These are phyloP conservation scores for Anastrepha ludens DNA, from an alignment of 1,140 invertebrate genomes.

Conservation along the genomic window DNA sequence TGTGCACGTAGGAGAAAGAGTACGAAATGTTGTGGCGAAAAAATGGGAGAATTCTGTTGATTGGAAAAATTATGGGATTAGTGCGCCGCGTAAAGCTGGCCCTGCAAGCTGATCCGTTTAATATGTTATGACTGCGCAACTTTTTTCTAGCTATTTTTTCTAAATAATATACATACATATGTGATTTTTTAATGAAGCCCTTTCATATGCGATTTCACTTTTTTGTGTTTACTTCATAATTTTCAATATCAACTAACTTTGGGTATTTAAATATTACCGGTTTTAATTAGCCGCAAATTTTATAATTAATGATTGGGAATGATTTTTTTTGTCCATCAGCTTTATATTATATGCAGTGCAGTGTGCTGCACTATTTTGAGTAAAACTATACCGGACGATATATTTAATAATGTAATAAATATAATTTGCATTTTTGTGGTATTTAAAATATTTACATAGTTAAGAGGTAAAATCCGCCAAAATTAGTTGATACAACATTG, in stretches of 20 bases:
- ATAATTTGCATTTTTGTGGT: slow-evolving; percentile 60
- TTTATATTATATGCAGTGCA: neutral
- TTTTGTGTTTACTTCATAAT: neutral
- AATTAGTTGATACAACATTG: slow-evolving; percentile 31
- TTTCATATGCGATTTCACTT: neutral
- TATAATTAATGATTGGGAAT: slow-evolving; percentile 24
- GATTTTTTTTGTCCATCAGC: neutral
- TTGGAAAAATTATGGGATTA: slow-evolving; percentile 72
- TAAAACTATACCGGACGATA: neutral
- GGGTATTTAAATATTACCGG: slow-evolving; percentile 40
- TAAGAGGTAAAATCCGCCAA: slow-evolving; percentile 56
- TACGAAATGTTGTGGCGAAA: slow-evolving; percentile 22
- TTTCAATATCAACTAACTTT: slow-evolving; percentile 20
- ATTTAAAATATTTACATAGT: slow-evolving; percentile 60
- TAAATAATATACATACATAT: slow-evolving; percentile 23
- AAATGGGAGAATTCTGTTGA: slow-evolving; percentile 61
- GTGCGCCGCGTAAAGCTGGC: slow-evolving; percentile 36
- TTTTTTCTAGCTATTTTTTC: slow-evolving; percentile 48
- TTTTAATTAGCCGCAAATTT: slow-evolving; percentile 50
- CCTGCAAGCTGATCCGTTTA: slow-evolving; percentile 26
- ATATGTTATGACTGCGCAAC: neutral
- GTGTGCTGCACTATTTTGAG: neutral
- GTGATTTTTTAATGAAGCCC: neutral
- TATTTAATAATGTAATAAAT: slow-evolving; percentile 42
- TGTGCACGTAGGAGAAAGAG: neutral